Conservation (phyloP, 1,140 invertebrate species). For the Lepeophtheirus salmonis region DNA sequence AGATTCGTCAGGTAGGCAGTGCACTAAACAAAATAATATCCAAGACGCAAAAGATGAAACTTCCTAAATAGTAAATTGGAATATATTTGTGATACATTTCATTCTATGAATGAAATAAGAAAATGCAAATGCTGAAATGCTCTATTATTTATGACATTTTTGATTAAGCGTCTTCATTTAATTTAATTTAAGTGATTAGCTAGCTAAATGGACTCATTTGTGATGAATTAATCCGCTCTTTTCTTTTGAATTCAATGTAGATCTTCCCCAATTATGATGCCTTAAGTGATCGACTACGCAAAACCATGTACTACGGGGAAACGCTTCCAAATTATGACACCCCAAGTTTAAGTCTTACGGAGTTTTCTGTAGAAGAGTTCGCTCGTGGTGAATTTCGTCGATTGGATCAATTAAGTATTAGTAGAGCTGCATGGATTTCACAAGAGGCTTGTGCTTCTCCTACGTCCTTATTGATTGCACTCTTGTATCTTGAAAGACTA, state of each 20-base stretch:
- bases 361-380: conserved; percentile 29
- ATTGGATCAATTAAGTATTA: conserved; percentile 23
- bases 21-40: not conserved
- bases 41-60: not conserved
- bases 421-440: conserved; percentile 53
- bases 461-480: conserved; percentile 54
- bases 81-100: no score
- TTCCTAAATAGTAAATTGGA: no score
- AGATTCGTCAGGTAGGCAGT: conserved; percentile 11
- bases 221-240: conserved; percentile 11
- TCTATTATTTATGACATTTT: no score
- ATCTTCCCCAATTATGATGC: conserved; percentile 44
- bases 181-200: not conserved
- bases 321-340: conserved; percentile 41
- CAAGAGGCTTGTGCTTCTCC: conserved; percentile 64
- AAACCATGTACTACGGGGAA: conserved; percentile 63
- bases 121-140: no score
- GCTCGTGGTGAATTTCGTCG: not conserved
- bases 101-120: no score
- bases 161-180: not conserved
- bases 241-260: conserved; percentile 36
- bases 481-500: conserved; percentile 68
- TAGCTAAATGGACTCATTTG: conserved; percentile 7
- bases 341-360: conserved; percentile 55
- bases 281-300: conserved; percentile 53